Evolutionary conservation across 2,113 vertebrate genomes (phyloP).

Genomic region (Nesoenas mayeri): DNA sequence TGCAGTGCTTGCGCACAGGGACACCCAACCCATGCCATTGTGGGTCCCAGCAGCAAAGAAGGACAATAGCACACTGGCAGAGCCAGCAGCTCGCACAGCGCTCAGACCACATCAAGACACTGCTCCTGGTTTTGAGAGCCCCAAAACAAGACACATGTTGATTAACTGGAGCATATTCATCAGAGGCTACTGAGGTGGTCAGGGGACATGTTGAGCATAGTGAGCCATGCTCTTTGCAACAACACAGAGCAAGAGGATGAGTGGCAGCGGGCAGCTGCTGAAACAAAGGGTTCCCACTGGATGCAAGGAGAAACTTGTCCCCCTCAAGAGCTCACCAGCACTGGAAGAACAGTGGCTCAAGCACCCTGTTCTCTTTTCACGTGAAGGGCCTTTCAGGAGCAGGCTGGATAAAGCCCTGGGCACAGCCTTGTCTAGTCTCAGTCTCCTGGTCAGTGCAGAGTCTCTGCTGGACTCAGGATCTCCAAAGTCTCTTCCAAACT

Average conservation of each 20-base stretch:
- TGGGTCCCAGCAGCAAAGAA: not conserved
- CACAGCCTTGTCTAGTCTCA: not conserved
- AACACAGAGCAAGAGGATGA: not conserved
- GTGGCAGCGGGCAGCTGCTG: not conserved
- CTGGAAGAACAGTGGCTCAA: not conserved
- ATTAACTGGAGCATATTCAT: not conserved
- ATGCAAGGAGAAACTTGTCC: not conserved
- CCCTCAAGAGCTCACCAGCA: fast-evolving
- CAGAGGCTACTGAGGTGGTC: not conserved
- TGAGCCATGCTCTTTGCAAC: not conserved
- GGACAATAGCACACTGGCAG: not conserved
- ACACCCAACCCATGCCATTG: fast-evolving
- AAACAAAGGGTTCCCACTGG: not conserved
- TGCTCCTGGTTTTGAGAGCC: not conserved
- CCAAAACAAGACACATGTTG: not conserved
- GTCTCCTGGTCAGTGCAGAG: not conserved
- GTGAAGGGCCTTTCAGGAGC: not conserved
- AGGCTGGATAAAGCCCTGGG: not conserved
- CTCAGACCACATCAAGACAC: not conserved
- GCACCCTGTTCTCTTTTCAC: not conserved
- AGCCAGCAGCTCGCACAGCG: not conserved
- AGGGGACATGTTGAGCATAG: not conserved
- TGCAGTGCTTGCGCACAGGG: not conserved
- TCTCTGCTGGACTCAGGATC: not conserved
- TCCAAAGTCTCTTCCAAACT: not conserved